Conservation (phyloP, 2,888 invertebrate genomes). For the Synanthedon andrenaeformis region DNA sequence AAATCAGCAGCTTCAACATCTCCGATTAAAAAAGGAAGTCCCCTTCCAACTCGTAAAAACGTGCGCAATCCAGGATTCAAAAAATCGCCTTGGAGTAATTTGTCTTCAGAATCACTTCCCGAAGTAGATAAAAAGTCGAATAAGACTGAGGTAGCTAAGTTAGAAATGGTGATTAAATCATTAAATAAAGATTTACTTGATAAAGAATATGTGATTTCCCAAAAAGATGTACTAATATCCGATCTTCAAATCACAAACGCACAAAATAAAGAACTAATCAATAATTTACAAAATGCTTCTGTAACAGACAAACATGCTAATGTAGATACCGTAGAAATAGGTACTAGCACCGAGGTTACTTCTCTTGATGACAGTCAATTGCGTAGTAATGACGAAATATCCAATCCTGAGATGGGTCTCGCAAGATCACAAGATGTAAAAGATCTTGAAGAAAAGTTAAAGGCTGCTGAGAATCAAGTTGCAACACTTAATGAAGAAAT, state of each 20-base stretch:
- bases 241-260: constrained; percentile 27
- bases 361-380: constrained; percentile 3
- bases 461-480: constrained; percentile 51
- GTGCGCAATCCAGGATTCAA: constrained; percentile 51
- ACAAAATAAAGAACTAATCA: constrained; percentile 18
- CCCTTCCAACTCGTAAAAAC: constrained; percentile 48
- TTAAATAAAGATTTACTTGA: constrained; percentile 61
- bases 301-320: constrained; percentile 7
- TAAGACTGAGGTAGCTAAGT: constrained; percentile 41
- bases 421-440: constrained; percentile 8
- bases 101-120: constrained; percentile 45
- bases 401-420: neutral
- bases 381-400: neutral
- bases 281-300: constrained; percentile 13
- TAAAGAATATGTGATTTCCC: constrained; percentile 50
- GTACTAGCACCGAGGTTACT: constrained; percentile 26
- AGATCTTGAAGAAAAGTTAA: constrained; percentile 54
- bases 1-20: constrained; percentile 29
- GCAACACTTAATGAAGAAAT: constrained; percentile 75
- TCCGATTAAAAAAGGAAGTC: constrained; percentile 47
- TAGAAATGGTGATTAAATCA: constrained; percentile 51
- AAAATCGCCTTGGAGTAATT: constrained; percentile 60
- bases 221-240: constrained; percentile 56
- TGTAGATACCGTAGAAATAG: constrained; percentile 27
- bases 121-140: constrained; percentile 47